Evolutionary conservation across 1,140 invertebrate genomes (phyloP).

Genomic region (Tetraneura akinire): DNA sequence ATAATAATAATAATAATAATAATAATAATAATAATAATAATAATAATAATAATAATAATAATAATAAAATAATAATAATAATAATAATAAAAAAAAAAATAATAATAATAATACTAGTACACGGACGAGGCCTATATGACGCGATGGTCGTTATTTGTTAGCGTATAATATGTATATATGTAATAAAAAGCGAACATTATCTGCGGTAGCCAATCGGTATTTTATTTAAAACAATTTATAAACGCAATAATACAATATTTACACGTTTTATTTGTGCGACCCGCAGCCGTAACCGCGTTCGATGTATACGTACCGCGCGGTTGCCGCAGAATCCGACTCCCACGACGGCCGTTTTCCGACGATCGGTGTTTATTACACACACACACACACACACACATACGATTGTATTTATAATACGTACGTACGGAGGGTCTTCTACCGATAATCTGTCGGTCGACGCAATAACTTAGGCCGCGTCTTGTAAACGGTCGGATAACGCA

Average conservation of each 20-base stretch:
- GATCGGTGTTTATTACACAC: slow-evolving; percentile 42
- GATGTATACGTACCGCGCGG: too few species aligned
- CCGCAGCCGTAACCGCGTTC: not conserved
- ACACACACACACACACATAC: not conserved
- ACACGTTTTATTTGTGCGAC: slow-evolving; percentile 37
- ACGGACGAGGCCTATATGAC: not conserved
- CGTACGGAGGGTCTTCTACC: not conserved
- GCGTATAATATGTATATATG: not conserved
- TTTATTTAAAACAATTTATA: slow-evolving; percentile 50
- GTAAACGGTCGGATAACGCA: slow-evolving; percentile 32
- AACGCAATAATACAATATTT: slow-evolving; percentile 47
- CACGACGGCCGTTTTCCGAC: slow-evolving; percentile 11
- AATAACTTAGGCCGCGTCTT: slow-evolving; percentile 21
- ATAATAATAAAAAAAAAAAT: too few species aligned
- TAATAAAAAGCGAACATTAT: slow-evolving; percentile 35
- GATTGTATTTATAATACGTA: not conserved
- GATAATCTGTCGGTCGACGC: not conserved
- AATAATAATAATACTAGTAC: too few species aligned
- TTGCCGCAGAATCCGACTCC: not conserved
- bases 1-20: too few species aligned
- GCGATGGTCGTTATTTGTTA: slow-evolving; percentile 13
- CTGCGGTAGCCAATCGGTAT: slow-evolving; percentile 49
- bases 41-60: too few species aligned
- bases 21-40: too few species aligned
- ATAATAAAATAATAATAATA: too few species aligned